These are phyloP conservation scores for Herpetotheres cachinnans DNA, from an alignment of 2,113 vertebrate species.

Conservation along the genomic window DNA sequence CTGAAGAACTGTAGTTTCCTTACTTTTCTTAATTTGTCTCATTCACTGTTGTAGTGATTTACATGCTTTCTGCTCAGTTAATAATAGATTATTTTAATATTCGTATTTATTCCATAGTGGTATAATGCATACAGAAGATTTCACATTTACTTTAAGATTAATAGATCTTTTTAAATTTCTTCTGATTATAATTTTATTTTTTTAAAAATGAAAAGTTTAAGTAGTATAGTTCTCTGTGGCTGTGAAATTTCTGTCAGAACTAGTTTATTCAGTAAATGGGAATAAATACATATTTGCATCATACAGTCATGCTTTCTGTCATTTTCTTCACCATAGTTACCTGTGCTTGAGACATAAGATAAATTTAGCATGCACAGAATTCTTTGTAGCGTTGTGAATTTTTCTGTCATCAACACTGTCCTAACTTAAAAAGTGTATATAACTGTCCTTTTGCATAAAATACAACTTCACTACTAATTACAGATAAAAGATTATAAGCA, in stretches of 20 bases:
- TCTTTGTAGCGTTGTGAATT: not conserved
- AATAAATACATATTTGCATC: not conserved
- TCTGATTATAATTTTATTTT: not conserved
- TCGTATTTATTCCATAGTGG: not conserved
- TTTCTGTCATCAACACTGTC: not conserved
- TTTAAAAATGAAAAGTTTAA: not conserved
- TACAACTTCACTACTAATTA: not conserved
- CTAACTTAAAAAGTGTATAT: not conserved
- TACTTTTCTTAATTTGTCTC: not conserved
- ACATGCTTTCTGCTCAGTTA: not conserved
- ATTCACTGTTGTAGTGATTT: slow-evolving; percentile 6
- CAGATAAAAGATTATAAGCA: not conserved
- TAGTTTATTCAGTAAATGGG: not conserved
- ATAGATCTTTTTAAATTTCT: not conserved
- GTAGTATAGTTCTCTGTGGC: not conserved
- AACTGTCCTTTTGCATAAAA: not conserved
- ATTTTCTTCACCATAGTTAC: not conserved
- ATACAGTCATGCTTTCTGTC: not conserved
- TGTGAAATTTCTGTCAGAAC: not conserved
- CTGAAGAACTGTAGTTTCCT: not conserved
- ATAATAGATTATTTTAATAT: slow-evolving; percentile 31
- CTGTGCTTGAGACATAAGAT: not conserved
- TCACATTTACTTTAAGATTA: not conserved
- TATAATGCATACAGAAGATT: not conserved
- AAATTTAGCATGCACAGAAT: not conserved